Percentiles rank a stretch among this genome's conserved stretches.
Conservation (phyloP, 2,113 vertebrate species). For the Ceyx margarethae region DNA sequence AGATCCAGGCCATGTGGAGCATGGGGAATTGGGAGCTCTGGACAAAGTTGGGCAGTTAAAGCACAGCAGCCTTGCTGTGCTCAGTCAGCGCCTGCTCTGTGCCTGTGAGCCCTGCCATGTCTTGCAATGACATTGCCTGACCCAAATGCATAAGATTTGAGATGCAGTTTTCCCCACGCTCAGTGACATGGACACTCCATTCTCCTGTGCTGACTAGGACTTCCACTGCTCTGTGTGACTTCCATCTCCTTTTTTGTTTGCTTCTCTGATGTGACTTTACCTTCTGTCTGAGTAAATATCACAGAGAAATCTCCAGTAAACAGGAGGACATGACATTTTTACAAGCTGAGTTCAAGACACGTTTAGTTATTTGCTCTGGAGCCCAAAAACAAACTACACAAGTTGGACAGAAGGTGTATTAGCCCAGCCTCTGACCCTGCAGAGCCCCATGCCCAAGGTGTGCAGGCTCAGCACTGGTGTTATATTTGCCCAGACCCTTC, state of each 20-base stretch:
- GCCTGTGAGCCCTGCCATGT: not conserved
- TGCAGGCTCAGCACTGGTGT: not conserved
- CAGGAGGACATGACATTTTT: conserved; percentile 48
- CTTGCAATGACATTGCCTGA: not conserved
- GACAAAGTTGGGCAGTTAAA: not conserved
- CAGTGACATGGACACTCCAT: not conserved
- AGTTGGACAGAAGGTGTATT: conserved; percentile 12
- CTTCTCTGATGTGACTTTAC: conserved; percentile 37
- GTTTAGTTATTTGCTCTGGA: conserved; percentile 60
- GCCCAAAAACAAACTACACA: not conserved
- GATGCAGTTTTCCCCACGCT: not conserved
- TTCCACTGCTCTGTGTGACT: conserved; percentile 36
- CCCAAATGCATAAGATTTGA: not conserved
- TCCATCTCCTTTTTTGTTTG: conserved; percentile 53
- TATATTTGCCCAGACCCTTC: not conserved
- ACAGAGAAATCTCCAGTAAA: conserved; percentile 54
- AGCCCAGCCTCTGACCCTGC: not conserved
- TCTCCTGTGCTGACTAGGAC: not conserved
- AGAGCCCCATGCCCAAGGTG: not conserved
- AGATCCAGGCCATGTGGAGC: not conserved
- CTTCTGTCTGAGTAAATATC: conserved; percentile 58
- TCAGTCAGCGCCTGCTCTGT: not conserved
- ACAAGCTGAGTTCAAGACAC: conserved; percentile 28
- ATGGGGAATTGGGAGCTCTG: not conserved
- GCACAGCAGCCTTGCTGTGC: not conserved